Evolutionary conservation across 2,797 vertebrate genomes (phyloP), one percentile per base, ranked within the genome.

Genomic region (Xiphorhynchus erythropygius): DNA sequence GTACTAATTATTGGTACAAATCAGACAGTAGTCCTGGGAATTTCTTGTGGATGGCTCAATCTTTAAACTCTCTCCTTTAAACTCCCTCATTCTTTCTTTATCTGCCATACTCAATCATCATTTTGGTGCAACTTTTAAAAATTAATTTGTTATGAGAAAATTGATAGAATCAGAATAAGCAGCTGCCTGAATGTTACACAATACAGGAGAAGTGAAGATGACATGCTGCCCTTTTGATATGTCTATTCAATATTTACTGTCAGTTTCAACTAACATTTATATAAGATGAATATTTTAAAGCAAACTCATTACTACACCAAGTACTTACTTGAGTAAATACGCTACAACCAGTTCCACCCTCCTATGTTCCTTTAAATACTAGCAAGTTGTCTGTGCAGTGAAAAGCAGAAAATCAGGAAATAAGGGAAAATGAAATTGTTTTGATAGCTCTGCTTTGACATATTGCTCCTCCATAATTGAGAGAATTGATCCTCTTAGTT

Each of bases 221-320:
- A 92, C 64, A 69, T 65, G 41, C 47, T 83, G 44, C 75, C 74
- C 92, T 97, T 97, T 96, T 84, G 70, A 86, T 89, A 87, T 33
- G 55, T 60, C 69, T 93, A 25, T 83, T 96, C 84, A 77, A 83
- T 96, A 93, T 95, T 97, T 97, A 79, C 91, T 87, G 89, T 86
- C 86, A 96, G 90, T 79, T 90, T 96, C 92, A 94, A 69, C 41
- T 91, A 95, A 94, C 69, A 32, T 96, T 93, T 96, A 75, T 79
- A 80, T 68, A 92, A 83, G 89, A 93, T 93, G 78, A 97, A 90
- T 97, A 96, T 94, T 96, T 97, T 96, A 94, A 95, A 96, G 75
- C 55, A 53, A 96, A 83, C n/a, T 86, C 81, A 91, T 96, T 90
- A 91, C 25, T 90, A 41, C 63, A 41, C 59, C n/a, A 56, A 94